phyloP scores from a whole-genome alignment of 2,113 vertebrate genomes.

The Argyrosomus japonicus region DNA sequence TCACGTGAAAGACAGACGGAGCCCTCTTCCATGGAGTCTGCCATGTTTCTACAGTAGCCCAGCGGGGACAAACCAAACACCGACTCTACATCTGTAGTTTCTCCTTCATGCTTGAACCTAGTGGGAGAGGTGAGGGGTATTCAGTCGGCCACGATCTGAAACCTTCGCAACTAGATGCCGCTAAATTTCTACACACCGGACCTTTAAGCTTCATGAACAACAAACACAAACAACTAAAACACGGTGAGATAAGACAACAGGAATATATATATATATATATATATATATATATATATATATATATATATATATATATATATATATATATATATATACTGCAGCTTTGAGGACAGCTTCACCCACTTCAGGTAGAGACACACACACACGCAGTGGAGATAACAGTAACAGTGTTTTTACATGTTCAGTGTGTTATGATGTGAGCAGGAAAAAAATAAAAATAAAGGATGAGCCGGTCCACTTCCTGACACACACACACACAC shows the following conservation, averaged over 20 bases:
- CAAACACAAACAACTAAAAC: not conserved
- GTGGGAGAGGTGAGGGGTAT: too few species aligned
- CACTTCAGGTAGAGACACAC: not conserved
- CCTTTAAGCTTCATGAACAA: not conserved
- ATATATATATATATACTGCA: not conserved
- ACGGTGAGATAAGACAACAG: conserved; percentile 8
- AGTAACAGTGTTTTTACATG: conserved; percentile 16
- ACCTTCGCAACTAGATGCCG: too few species aligned
- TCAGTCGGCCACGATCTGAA: too few species aligned
- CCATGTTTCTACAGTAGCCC: too few species aligned
- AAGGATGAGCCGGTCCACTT: not conserved
- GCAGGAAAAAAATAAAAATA: too few species aligned
- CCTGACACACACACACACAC: not conserved
- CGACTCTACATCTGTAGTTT: too few species aligned
- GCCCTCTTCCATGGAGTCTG: too few species aligned
- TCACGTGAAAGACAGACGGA: too few species aligned
- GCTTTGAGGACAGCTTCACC: conserved; percentile 2
- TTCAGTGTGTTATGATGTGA: not conserved
- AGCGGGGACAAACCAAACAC: too few species aligned
- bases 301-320: not conserved
- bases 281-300: too few species aligned
- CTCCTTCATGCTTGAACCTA: too few species aligned
- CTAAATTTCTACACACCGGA: too few species aligned
- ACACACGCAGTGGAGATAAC: conserved; percentile 4
- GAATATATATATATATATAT: not conserved